Conservation (phyloP, 2,888 invertebrate genomes). For the Lochmaea crataegi region DNA sequence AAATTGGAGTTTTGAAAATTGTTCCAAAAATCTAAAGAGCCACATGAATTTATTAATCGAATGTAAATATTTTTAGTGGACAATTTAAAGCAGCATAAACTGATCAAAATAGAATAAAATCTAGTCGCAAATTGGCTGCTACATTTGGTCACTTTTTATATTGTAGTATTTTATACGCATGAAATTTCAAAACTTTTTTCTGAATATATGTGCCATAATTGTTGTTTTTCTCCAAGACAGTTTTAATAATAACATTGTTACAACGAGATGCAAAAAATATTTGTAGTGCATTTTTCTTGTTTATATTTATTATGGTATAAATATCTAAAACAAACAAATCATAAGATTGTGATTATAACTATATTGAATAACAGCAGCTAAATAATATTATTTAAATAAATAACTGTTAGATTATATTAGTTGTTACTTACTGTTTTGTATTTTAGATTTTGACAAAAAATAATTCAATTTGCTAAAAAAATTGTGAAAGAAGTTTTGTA, state of each 20-base stretch:
- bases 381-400: too few species aligned
- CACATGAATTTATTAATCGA: not conserved
- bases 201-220: slow-evolving; percentile 29
- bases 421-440: too few species aligned
- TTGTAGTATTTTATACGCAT: slow-evolving; percentile 15
- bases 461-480: too few species aligned
- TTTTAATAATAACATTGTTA: slow-evolving; percentile 11
- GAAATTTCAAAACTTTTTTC: not conserved
- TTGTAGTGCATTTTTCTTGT: not conserved
- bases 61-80: not conserved
- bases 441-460: too few species aligned
- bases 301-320: not conserved
- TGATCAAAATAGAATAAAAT: slow-evolving; percentile 13
- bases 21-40: not conserved
- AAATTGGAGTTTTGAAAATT: too few species aligned
- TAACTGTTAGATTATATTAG: too few species aligned
- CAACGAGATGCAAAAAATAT: not conserved
- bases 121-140: slow-evolving; percentile 37
- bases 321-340: not conserved
- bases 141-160: slow-evolving; percentile 30
- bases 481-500: too few species aligned
- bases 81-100: not conserved
- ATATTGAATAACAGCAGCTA: too few species aligned
- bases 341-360: not conserved
- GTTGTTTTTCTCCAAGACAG: not conserved